Percentiles rank a stretch among this genome's conserved stretches.
These are phyloP conservation scores for Mastacembelus armatus DNA, from an alignment of 2,797 vertebrate genomes.

Conservation along the genomic window DNA sequence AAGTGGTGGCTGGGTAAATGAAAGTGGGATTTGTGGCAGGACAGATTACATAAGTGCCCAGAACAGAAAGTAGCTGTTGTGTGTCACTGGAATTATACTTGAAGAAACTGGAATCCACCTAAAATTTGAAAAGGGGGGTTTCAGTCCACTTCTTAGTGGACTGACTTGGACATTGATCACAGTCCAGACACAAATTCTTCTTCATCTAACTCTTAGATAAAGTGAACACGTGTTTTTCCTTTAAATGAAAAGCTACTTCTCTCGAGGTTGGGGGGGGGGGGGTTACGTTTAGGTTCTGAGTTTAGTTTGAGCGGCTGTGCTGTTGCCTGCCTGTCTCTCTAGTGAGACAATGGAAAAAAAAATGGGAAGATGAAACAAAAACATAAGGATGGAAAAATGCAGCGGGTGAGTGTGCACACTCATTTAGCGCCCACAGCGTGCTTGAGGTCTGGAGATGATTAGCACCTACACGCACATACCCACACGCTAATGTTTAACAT, in stretches of 20 bases:
- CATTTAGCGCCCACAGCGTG: conserved; percentile 8
- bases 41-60: neutral
- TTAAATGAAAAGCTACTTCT: too few species aligned
- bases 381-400: conserved; percentile 76
- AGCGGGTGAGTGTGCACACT: conserved; percentile 27
- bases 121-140: conserved; percentile 4
- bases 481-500: conserved; percentile 66
- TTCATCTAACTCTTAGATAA: too few species aligned
- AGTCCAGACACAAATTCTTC: too few species aligned
- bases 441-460: conserved; percentile 67
- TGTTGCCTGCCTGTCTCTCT: conserved; percentile 9
- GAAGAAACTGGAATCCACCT: conserved; percentile 37
- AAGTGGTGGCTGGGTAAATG: neutral
- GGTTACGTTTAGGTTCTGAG: too few species aligned
- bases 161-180: too few species aligned
- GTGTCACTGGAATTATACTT: neutral
- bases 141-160: neutral
- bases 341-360: conserved; percentile 79
- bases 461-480: conserved; percentile 49
- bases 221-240: too few species aligned
- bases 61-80: neutral
- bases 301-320: too few species aligned
- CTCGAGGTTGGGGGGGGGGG: too few species aligned
- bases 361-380: conserved; percentile 75
- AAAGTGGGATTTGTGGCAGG: neutral